Conservation (phyloP, 2,113 vertebrate species). For the Phylloscopus trochiloides region DNA sequence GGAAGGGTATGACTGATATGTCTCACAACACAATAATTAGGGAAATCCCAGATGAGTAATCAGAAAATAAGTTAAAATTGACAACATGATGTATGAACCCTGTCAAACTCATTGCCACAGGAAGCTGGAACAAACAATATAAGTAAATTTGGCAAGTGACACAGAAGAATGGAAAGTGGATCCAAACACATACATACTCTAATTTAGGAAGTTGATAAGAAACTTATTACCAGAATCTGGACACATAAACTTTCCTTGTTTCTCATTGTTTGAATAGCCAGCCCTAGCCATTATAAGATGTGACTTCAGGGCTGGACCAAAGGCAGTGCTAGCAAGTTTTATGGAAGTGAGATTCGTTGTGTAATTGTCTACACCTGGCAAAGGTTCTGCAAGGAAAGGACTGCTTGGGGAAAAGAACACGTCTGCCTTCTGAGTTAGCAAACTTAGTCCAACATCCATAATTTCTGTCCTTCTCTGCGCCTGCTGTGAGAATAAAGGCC, state of each 20-base stretch:
- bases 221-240: not conserved
- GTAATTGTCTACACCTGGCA: not conserved
- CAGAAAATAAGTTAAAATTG: not conserved
- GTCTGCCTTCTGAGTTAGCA: not conserved
- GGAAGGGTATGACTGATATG: not conserved
- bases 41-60: not conserved
- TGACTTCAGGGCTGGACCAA: not conserved
- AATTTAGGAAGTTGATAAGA: not conserved
- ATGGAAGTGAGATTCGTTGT: not conserved
- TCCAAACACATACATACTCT: not conserved
- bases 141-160: not conserved
- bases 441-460: not conserved
- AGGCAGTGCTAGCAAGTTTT: rapidly evolving
- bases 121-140: not conserved
- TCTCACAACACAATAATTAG: not conserved
- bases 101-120: not conserved
- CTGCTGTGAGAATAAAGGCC: not conserved
- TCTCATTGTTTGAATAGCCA: not conserved
- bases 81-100: not conserved
- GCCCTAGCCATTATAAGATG: not conserved
- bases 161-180: not conserved
- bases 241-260: not conserved
- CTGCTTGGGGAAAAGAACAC: rapidly evolving
- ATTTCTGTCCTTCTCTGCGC: not conserved
- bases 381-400: not conserved